Evolutionary conservation across 53 echinoderm and acorn worm species (phyloP).

Genomic region (Stichopus horrens): DNA sequence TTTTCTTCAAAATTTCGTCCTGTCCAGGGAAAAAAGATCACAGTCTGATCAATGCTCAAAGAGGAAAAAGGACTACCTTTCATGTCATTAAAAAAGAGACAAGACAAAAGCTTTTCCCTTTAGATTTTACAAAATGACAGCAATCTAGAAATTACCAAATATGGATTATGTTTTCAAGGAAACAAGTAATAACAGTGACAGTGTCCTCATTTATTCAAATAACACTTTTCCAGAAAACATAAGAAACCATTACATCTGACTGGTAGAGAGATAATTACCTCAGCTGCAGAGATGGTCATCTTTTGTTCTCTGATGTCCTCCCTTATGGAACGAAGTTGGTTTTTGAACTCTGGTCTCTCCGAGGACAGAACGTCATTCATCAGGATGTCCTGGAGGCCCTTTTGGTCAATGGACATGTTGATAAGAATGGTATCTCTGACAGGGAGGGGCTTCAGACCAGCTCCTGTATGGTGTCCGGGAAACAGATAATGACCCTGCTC

Average conservation of each 20-base stretch:
- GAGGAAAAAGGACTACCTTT: neutral
- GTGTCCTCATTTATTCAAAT: no score
- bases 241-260: no score
- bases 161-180: no score
- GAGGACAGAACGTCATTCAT: slow-evolving; percentile 63
- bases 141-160: no score
- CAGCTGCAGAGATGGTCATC: slow-evolving; percentile 66
- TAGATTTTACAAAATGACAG: no score
- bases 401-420: slow-evolving; percentile 76
- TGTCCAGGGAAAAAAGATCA: slow-evolving; percentile 39
- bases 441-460: slow-evolving; percentile 69
- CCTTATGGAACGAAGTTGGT: slow-evolving; percentile 71
- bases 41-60: neutral
- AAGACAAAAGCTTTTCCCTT: no score
- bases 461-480: slow-evolving; percentile 50
- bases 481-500: neutral
- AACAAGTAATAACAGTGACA: no score
- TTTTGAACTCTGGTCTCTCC: slow-evolving; percentile 85
- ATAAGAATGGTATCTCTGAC: slow-evolving; percentile 73
- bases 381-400: slow-evolving; percentile 68
- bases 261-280: slow-evolving; percentile 51
- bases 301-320: slow-evolving; percentile 78
- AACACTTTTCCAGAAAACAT: no score
- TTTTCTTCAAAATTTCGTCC: slow-evolving; percentile 71
- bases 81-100: neutral